These are phyloP conservation scores for Anoplopoma fimbria DNA, from an alignment of 2,113 vertebrate species.

Conservation along the genomic window DNA sequence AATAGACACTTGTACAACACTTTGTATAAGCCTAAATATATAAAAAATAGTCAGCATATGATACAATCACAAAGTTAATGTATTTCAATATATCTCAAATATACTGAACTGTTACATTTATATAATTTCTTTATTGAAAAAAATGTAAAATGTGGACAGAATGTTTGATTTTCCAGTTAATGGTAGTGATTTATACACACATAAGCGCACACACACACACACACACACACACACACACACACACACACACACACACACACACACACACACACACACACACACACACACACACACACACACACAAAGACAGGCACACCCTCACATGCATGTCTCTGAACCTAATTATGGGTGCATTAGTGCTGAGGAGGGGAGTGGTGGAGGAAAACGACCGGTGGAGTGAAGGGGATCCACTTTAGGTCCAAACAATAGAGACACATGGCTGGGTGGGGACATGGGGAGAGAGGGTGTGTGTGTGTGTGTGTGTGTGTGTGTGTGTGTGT, in stretches of 20 bases:
- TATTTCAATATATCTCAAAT: neutral
- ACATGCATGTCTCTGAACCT: conserved; percentile 17
- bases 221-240: neutral
- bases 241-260: neutral
- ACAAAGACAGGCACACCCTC: conserved; percentile 10
- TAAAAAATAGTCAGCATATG: neutral
- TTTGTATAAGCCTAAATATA: neutral
- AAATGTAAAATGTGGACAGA: neutral
- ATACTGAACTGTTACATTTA: neutral
- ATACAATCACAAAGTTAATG: neutral
- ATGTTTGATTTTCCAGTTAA: neutral
- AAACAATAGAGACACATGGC: conserved; percentile 82
- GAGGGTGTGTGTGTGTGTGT: conserved; percentile 12
- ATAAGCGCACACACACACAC: neutral
- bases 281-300: neutral
- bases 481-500: conserved; percentile 22
- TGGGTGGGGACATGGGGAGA: conserved; percentile 53
- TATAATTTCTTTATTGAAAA: neutral
- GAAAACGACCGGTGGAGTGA: conserved; percentile 23
- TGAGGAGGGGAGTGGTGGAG: conserved; percentile 38
- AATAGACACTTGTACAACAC: too few relatives aligned
- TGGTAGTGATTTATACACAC: neutral
- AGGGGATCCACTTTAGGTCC: conserved; percentile 40
- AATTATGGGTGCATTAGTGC: conserved; percentile 56
- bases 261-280: neutral